Percentiles rank a stretch among this genome's conserved stretches.
Evolutionary conservation across 1,140 invertebrate genomes (phyloP).

Genomic region (Zaprionus davidi): DNA sequence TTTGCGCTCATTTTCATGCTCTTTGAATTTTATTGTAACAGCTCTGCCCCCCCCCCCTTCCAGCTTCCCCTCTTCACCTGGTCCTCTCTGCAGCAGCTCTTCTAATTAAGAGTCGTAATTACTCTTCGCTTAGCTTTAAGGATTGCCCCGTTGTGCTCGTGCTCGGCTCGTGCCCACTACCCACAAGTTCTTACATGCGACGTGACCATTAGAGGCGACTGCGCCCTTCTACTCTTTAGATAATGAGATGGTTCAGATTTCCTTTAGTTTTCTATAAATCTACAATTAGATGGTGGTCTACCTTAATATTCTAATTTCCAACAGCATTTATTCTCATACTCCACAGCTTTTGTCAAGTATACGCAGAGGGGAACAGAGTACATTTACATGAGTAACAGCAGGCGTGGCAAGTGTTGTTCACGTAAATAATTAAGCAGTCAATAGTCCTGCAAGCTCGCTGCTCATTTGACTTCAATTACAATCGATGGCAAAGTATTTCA

Average conservation of each 20-base stretch:
- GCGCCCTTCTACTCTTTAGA: neutral
- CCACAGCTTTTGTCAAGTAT: neutral
- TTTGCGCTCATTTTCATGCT: conserved; percentile 10
- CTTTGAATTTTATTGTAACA: conserved; percentile 10
- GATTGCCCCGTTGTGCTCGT: neutral
- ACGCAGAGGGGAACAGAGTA: neutral
- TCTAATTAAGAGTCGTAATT: conserved; percentile 10
- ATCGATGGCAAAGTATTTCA: neutral
- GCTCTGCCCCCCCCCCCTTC: neutral
- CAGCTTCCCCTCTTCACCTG: neutral
- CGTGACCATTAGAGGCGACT: neutral
- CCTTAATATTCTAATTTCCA: neutral
- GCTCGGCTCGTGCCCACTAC: neutral
- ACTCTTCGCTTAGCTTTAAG: conserved; percentile 7
- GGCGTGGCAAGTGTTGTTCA: neutral
- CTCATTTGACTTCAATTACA: neutral
- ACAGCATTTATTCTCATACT: neutral
- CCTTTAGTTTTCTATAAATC: neutral
- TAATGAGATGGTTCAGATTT: neutral
- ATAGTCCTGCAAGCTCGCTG: neutral
- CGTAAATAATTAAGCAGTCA: neutral
- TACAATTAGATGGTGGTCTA: neutral
- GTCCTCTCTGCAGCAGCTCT: neutral
- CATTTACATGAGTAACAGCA: neutral
- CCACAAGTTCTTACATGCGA: neutral